Base-by-base conservation (phyloP, 2,888 invertebrate genomes). In the Parochlus steinenii region DNA sequence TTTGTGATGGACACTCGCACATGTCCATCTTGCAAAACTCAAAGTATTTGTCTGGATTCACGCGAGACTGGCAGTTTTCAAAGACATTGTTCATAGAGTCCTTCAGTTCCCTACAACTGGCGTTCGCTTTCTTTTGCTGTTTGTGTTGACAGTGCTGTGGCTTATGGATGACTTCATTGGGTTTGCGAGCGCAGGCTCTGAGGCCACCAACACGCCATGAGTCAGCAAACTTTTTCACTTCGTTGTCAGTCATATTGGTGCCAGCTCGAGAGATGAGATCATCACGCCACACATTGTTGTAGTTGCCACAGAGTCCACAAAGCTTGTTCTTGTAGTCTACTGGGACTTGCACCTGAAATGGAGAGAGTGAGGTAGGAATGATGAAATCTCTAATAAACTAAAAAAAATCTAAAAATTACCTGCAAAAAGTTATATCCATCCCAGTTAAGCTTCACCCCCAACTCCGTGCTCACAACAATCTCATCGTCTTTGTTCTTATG, bases 271-370 rank as follows among this genome's bases (percentile, higher is more conserved):
- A 71, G 43, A 63, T 72, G 50, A 87, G 71, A 61, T 92, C 93
- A 55, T 92, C 93, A 44, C 80, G 70, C 3, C 77, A 73, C 41
- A 80, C 65, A 29, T 78, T 77, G 58, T 93, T 95, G 59, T 82
- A 95, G 54, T 93, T 93, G 2, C 95, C 95, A 52, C 95, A 95
- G 12, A 95, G 62, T 10, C 95, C 95, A 52, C 92, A 92, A 39
- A 90, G 56, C 47, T 72, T 72, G 38, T 68, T 71, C 54, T 74
- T 82, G 61, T 73, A 85, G 35, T 60, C 64, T 40, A 67, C 73
- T 10, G 72, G 68, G 48, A 74, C 72, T 4, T 86, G 80, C 10
- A 87, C 82, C n/a, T n/a, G n/a, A n/a, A n/a, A n/a, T n/a, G n/a
- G n/a, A n/a, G n/a, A n/a, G n/a, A n/a, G n/a, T 0, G 69, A 66